Evolutionary conservation across 1,140 invertebrate species (phyloP).

Genomic region (Ganaspis sp.): DNA sequence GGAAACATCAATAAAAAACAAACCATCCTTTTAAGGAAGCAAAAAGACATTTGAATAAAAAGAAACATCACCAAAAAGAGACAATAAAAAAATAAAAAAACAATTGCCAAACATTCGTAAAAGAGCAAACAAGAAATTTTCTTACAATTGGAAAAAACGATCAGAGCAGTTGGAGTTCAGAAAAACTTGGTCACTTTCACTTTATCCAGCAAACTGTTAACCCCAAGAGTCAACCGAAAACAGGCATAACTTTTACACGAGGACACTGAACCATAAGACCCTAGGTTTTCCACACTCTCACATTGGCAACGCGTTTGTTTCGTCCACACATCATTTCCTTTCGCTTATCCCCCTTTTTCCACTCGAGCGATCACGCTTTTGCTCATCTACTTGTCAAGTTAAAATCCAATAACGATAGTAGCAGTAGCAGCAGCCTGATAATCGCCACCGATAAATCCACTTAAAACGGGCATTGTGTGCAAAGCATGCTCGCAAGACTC

Average conservation of each 20-base stretch:
- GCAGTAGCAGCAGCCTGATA: neutral
- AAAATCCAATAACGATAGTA: slow-evolving; percentile 16
- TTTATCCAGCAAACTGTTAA: neutral
- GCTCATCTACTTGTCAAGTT: neutral
- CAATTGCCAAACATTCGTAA: too few relatives aligned
- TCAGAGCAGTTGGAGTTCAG: neutral
- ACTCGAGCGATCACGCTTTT: slow-evolving; percentile 23
- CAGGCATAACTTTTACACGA: neutral
- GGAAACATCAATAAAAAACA: too few relatives aligned
- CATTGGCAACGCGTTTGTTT: slow-evolving; percentile 9
- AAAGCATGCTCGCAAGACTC: neutral
- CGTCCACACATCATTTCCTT: slow-evolving; percentile 31
- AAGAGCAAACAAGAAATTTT: neutral
- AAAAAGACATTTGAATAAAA: too few relatives aligned
- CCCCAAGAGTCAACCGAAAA: slow-evolving; percentile 2
- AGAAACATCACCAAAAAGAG: too few relatives aligned
- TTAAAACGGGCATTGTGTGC: neutral
- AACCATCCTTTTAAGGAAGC: too few relatives aligned
- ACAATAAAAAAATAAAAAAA: too few relatives aligned
- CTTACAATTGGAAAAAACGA: neutral
- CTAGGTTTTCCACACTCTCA: slow-evolving; percentile 22
- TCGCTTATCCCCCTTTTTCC: slow-evolving; percentile 29
- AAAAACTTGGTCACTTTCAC: slow-evolving; percentile 7
- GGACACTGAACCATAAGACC: slow-evolving; percentile 22
- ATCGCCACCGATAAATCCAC: slow-evolving; percentile 13